Evolutionary conservation across 2,888 invertebrate genomes (phyloP), one percentile per base, ranked within the genome.

Genomic region (Stictocephala bisonia): DNA sequence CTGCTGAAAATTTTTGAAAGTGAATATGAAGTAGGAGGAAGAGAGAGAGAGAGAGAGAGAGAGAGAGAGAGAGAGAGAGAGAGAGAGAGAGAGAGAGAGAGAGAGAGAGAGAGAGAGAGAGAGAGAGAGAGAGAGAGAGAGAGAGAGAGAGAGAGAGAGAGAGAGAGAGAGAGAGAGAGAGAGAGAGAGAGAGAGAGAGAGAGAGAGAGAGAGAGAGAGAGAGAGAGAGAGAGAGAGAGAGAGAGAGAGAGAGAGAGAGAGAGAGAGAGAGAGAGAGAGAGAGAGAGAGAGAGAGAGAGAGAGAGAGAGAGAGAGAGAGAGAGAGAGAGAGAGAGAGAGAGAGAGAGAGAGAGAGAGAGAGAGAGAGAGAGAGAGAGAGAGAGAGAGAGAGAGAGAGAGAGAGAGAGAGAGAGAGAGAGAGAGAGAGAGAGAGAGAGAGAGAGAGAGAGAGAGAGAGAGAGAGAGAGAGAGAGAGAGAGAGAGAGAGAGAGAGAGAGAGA

Each of bases 191-290:
- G 18, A 15, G 24, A 27, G 27, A 56, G 3, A 26, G 27, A 2
- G 26, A 56, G 24, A n/a, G 27, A 20, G 26, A 56, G n/a, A 22
- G 27, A 27, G n/a, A 11, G 56, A 26, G 27, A 24, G 35, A 35
- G 35, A 35, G 35, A 35, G 35, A 35, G 35, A 35, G 35, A 35
- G 35, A 35, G 35, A 35, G 35, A 35, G 35, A 35, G 35, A 35
- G 35, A 35, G 35, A 35, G 35, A 35, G 35, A 35, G 35, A 35
- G 56, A 13, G 18, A 20, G 22, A 18, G 18, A 56, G 56, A 56
- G 56, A 56, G 56, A 56, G 56, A 56, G 56, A 4, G 56, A 56
- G 56, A 24, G 44, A 24, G 41, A 67, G 24, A 24, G 44, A 67
- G 67, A 44, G 44, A 44, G 44, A 67, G 67, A 48, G 44, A 44